Base-by-base conservation (phyloP, 2,113 vertebrate species). In the Dendrocopos noguchii region DNA sequence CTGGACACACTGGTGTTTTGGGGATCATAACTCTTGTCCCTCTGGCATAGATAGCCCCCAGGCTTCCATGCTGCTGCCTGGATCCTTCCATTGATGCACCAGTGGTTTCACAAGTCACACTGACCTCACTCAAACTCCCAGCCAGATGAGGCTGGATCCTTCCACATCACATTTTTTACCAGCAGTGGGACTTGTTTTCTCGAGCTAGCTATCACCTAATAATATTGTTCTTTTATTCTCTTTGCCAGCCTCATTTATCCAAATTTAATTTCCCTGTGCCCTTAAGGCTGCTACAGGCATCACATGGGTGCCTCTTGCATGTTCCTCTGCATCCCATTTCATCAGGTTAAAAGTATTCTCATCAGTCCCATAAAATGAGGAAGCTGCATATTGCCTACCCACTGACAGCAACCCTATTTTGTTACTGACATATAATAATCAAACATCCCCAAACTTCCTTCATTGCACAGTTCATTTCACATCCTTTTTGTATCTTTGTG, bases 191-290 rank as follows among this genome's bases (percentile, higher is more conserved):
- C 10, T 81, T 87, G 22, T 13, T 80, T 75, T 50, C 50, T 18
- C 75, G 83, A 77, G 29, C 68, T 74, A 53, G 79, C 36, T 60
- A 67, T 42, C 10, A 27, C 7, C n/a, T 70, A 90, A 83, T 73
- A 87, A 74, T 47, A 60, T 42, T 24, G 11, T 60, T 90, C 42
- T 42, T 90, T 95, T 71, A 74, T 36, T 31, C 56, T 56, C 18
- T 70, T 84, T 42, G 60, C 42, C 25, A 67, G 72, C 36, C 68
- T 94, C 85, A 95, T 93, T 94, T 94, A 67, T 90, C 85, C 79
- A 78, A 1, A 90, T 96, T 91, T 89, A 80, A 94, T 89, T 82
- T 93, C 31, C 65, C 47, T 63, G 52, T 88, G 68, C 68, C 76
- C 56, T 82, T 79, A 70, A 87, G 82, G 67, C 64, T 91, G 80